Conservation (phyloP, 2,888 invertebrate species). For the Neria commutata region DNA sequence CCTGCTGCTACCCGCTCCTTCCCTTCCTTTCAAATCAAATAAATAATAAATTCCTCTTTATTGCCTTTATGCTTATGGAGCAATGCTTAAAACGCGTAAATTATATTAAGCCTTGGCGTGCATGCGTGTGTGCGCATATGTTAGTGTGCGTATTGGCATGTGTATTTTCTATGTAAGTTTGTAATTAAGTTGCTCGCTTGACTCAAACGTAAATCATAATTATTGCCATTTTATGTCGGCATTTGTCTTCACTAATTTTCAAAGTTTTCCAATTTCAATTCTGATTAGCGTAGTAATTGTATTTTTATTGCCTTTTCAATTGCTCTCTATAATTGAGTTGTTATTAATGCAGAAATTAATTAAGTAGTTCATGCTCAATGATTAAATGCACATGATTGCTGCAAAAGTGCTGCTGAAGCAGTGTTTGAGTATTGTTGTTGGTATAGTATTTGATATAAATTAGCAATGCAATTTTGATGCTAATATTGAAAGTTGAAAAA, state of each 20-base stretch:
- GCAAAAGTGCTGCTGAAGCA: too few species aligned
- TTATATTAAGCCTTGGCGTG: not conserved
- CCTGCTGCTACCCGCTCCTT: not conserved
- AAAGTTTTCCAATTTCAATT: too few species aligned
- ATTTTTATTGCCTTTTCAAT: too few species aligned
- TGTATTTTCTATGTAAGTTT: not conserved
- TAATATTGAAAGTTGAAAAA: too few species aligned
- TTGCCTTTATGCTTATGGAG: not conserved
- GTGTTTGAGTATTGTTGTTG: too few species aligned
- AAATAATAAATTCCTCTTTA: not conserved
- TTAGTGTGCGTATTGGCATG: constrained; percentile 2
- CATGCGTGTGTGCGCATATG: constrained; percentile 3
- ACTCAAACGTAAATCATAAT: not conserved
- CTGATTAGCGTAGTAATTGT: too few species aligned
- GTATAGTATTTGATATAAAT: too few species aligned
- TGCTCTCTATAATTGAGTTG: too few species aligned
- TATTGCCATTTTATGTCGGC: constrained; percentile 20
- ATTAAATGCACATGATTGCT: too few species aligned
- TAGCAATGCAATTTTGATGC: too few species aligned
- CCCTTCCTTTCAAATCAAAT: not conserved
- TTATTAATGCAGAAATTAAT: too few species aligned
- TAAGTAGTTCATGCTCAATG: too few species aligned
- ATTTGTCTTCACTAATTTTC: constrained; percentile 22
- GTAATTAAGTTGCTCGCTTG: not conserved
- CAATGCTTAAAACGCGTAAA: not conserved